Percentiles rank a stretch among this genome's conserved stretches.
Conservation (phyloP, 2,888 invertebrate genomes). For the Acanthococcus lagerstroemiae region DNA sequence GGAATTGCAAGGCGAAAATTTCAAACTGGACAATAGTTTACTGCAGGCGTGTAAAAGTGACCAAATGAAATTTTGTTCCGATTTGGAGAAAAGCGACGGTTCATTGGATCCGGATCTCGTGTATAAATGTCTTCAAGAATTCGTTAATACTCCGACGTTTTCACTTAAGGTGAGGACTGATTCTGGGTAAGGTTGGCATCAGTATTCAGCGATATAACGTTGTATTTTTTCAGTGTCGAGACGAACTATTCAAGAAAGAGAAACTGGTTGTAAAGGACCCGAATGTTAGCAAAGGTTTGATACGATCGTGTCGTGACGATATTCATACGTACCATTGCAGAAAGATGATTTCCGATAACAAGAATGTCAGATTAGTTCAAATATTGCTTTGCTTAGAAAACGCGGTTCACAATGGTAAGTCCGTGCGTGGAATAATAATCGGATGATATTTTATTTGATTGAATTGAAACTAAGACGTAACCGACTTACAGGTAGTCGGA, state of each 20-base stretch:
- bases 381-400: conserved; percentile 84
- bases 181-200: no score
- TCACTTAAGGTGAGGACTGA: conserved; percentile 17
- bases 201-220: no score
- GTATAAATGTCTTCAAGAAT: conserved; percentile 72
- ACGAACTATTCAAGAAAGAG: conserved; percentile 74
- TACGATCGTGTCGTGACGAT: conserved; percentile 79
- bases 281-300: conserved; percentile 76
- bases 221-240: conserved; percentile 51
- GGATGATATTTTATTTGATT: not conserved
- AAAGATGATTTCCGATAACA: conserved; percentile 68
- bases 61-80: conserved; percentile 63
- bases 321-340: conserved; percentile 78
- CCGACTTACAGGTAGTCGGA: conserved; percentile 45
- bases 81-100: conserved; percentile 45
- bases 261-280: conserved; percentile 84
- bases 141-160: conserved; percentile 12
- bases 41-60: conserved; percentile 83
- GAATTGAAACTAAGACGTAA: not conserved
- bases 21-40: conserved; percentile 77
- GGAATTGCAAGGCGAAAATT: conserved; percentile 79
- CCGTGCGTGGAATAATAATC: not conserved
- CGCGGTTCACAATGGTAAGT: conserved; percentile 58
- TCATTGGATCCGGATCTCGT: conserved; percentile 65
- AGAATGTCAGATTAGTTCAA: conserved; percentile 74